These are phyloP conservation scores for Trachelus iudaicus DNA, from an alignment of 2,888 invertebrate genomes.

Conservation along the genomic window DNA sequence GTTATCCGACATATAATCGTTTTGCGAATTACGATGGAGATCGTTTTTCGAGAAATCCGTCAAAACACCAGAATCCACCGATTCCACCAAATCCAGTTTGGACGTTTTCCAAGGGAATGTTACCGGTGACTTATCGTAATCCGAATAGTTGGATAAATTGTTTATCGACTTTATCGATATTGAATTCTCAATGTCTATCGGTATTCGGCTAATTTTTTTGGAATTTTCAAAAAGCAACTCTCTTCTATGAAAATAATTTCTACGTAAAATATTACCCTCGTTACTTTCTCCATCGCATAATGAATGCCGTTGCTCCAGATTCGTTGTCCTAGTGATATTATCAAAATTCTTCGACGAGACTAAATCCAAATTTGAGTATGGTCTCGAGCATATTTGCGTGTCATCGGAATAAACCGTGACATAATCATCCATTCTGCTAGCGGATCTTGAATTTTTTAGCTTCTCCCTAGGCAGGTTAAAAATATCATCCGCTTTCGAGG, in stretches of 20 bases:
- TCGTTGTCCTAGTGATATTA: background rate
- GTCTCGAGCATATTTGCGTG: background rate
- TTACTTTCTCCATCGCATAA: background rate
- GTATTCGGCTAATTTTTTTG: background rate
- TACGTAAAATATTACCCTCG: background rate
- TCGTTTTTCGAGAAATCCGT: constrained; percentile 15
- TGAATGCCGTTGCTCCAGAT: background rate
- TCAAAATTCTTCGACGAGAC: background rate
- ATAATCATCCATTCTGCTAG: background rate
- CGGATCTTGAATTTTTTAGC: background rate
- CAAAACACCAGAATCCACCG: constrained; percentile 14
- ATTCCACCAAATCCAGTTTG: constrained; percentile 7
- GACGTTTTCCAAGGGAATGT: background rate
- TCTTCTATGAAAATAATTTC: background rate
- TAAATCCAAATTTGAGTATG: background rate
- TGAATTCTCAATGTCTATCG: background rate
- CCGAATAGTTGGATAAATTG: background rate
- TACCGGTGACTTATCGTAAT: background rate
- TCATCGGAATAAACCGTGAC: background rate
- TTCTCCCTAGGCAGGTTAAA: constrained; percentile 9
- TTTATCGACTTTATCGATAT: background rate
- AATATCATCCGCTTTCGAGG: background rate
- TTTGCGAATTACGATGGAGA: background rate
- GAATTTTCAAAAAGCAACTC: background rate
- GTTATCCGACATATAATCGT: background rate